A percentile compares a stretch with the other conserved stretches of the same genome.
phyloP scores from a whole-genome alignment of 2,888 invertebrate species.

The Drosophila quinaria region DNA sequence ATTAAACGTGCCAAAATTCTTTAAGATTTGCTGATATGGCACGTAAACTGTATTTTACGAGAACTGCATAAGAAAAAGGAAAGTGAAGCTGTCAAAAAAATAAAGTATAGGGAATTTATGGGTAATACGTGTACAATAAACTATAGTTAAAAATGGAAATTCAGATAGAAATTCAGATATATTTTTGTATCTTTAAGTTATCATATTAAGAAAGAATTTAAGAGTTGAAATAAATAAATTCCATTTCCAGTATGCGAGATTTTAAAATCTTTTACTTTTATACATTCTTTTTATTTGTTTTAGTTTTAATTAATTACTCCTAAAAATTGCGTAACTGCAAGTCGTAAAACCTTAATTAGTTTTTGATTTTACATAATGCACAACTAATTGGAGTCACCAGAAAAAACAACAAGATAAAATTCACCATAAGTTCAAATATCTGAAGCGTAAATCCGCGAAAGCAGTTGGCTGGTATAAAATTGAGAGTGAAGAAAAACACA shows the following conservation, averaged over 20 bases:
- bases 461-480: conserved; percentile 54
- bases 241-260: neutral
- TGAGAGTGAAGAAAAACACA: conserved; percentile 42
- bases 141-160: neutral
- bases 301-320: conserved; percentile 34
- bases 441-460: conserved; percentile 81
- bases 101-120: conserved; percentile 5
- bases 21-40: conserved; percentile 56
- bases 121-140: conserved; percentile 8
- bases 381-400: conserved; percentile 63
- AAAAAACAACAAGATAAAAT: conserved; percentile 29
- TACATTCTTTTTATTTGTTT: conserved; percentile 2
- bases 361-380: conserved; percentile 39
- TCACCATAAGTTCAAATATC: conserved; percentile 66
- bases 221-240: neutral
- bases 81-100: conserved; percentile 45
- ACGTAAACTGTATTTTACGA: conserved; percentile 34
- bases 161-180: neutral
- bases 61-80: conserved; percentile 47
- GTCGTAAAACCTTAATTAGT: conserved; percentile 48
- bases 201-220: neutral
- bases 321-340: conserved; percentile 32
- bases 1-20: conserved; percentile 30
- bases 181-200: neutral
- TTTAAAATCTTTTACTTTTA: neutral